Conservation (phyloP, 2,797 vertebrate species). For the Chelidonichthys spinosus region DNA sequence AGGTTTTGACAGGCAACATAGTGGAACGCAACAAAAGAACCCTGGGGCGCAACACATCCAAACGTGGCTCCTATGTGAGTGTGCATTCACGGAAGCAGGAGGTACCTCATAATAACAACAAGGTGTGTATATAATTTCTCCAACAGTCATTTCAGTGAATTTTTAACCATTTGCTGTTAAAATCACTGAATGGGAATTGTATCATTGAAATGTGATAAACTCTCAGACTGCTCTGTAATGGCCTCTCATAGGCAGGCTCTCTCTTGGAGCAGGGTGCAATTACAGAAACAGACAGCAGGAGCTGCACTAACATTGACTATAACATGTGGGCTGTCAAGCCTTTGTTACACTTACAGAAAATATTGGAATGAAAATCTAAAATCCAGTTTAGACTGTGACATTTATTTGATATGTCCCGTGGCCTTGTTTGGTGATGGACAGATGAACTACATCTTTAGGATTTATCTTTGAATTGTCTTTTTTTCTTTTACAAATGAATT, state of each 20-base stretch:
- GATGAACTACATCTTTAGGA: neutral
- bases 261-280: slow-evolving; percentile 55
- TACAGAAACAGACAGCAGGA: slow-evolving; percentile 76
- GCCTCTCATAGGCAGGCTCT: neutral
- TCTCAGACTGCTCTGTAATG: neutral
- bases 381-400: neutral
- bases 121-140: slow-evolving; percentile 74
- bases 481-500: neutral
- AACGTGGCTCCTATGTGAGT: slow-evolving; percentile 84
- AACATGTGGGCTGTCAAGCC: neutral
- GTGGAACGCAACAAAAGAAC: slow-evolving; percentile 89
- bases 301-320: slow-evolving; percentile 74
- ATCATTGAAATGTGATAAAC: slow-evolving; percentile 2
- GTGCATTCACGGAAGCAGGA: slow-evolving; percentile 77
- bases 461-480: neutral
- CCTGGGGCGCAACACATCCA: slow-evolving; percentile 80
- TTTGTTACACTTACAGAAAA: neutral
- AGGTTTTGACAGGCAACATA: slow-evolving; percentile 76
- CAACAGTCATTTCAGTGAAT: too few relatives aligned
- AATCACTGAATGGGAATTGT: neutral
- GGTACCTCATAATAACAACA: slow-evolving; percentile 47
- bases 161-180: neutral
- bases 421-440: neutral
- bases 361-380: neutral
- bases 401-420: neutral